Conservation (phyloP, 2,888 invertebrate genomes). For the Prionchulus punctatus region DNA sequence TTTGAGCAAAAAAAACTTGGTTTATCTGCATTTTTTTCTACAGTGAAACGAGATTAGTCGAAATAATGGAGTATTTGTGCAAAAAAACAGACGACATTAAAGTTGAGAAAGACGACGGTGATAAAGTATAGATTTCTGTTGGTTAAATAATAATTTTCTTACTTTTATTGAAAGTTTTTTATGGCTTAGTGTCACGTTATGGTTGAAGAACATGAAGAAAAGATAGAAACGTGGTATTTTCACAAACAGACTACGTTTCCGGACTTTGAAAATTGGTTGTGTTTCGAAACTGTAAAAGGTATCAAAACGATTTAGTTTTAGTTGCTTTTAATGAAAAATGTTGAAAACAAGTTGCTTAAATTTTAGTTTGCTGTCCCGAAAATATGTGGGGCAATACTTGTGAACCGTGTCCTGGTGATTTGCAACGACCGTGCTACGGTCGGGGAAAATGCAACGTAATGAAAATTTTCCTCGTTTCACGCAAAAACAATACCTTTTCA, state of each 20-base stretch:
- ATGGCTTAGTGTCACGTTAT: constrained; percentile 57
- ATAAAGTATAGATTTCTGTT: constrained; percentile 16
- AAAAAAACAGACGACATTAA: constrained; percentile 43
- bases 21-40: constrained; percentile 14
- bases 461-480: constrained; percentile 6
- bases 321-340: background rate
- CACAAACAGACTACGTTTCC: constrained; percentile 45
- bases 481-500: background rate
- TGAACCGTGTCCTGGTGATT: constrained; percentile 56
- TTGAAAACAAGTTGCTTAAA: background rate
- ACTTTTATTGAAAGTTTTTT: constrained; percentile 9
- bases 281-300: constrained; percentile 52
- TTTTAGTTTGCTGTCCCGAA: constrained; percentile 59
- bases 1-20: too few species aligned
- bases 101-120: constrained; percentile 20
- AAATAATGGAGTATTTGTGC: constrained; percentile 75
- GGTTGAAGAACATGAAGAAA: constrained; percentile 61
- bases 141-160: constrained; percentile 8
- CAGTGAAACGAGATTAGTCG: constrained; percentile 69
- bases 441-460: constrained; percentile 58
- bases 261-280: constrained; percentile 57
- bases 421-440: constrained; percentile 55
- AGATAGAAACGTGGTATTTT: constrained; percentile 76
- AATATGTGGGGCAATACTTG: constrained; percentile 69
- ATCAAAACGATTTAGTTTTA: constrained; percentile 11